Conservation (phyloP, 2,113 vertebrate genomes). For the Rhinolophus ferrumequinum region DNA sequence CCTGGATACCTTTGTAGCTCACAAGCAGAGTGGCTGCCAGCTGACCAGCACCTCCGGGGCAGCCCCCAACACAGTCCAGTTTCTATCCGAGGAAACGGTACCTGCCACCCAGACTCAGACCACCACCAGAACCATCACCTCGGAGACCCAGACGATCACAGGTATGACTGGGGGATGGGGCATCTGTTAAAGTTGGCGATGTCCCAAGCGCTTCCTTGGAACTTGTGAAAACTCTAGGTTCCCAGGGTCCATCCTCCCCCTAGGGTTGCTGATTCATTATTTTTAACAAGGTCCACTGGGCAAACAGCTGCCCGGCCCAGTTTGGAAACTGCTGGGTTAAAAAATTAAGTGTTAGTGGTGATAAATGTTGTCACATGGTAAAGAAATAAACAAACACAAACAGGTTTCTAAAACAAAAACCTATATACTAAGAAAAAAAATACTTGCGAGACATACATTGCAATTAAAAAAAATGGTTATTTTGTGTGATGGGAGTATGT, state of each 20-base stretch:
- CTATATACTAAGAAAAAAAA: not conserved
- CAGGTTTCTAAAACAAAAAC: not conserved
- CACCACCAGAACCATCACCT: constrained; percentile 83
- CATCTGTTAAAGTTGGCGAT: accelerated
- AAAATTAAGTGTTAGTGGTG: not conserved
- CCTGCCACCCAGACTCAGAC: constrained; percentile 80
- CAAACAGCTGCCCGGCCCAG: not conserved
- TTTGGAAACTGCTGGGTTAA: not conserved
- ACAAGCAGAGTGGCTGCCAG: constrained; percentile 96
- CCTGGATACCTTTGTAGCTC: constrained; percentile 93
- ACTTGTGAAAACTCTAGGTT: constrained; percentile 1
- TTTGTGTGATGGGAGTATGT: not conserved
- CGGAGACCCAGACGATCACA: constrained; percentile 90
- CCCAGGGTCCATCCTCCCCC: not conserved
- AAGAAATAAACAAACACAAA: not conserved
- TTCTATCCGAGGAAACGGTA: constrained; percentile 85
- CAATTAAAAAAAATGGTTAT: not conserved
- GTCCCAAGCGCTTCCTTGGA: not conserved
- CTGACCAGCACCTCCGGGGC: constrained; percentile 83
- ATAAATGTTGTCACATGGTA: not conserved
- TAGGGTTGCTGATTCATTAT: not conserved
- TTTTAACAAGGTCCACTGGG: constrained; percentile 66
- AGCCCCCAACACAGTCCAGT: constrained; percentile 84
- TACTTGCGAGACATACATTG: not conserved
- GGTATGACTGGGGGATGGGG: constrained; percentile 76